Evolutionary conservation across 2,888 invertebrate genomes (phyloP).

Genomic region (Erebia aethiops): DNA sequence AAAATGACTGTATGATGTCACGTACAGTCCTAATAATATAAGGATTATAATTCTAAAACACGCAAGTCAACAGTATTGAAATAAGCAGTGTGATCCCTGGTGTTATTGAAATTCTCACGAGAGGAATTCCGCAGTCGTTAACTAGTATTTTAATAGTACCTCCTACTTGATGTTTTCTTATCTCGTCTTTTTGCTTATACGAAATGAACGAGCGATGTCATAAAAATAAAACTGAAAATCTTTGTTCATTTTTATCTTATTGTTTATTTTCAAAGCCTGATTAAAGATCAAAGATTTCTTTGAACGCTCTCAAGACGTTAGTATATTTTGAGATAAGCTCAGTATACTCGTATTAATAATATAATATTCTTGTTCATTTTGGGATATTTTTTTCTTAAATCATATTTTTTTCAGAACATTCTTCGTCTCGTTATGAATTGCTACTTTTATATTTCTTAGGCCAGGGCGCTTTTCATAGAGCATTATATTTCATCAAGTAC

Average conservation of each 20-base stretch:
- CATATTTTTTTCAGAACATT: neutral
- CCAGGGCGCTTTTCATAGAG: too few species aligned
- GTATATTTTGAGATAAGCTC: conserved; percentile 23
- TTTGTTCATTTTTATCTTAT: conserved; percentile 22
- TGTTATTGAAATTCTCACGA: too few species aligned
- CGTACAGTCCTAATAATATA: too few species aligned
- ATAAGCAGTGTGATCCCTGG: too few species aligned
- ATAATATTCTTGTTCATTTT: conserved; percentile 15
- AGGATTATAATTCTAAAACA: too few species aligned
- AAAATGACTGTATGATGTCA: too few species aligned
- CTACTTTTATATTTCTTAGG: too few species aligned
- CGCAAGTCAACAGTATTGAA: too few species aligned
- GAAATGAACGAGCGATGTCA: conserved; percentile 12
- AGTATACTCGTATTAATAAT: conserved; percentile 13
- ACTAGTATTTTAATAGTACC: too few species aligned
- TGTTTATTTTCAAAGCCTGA: conserved; percentile 27
- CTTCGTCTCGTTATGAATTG: too few species aligned
- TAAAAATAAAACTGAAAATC: conserved; percentile 21
- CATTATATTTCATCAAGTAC: too few species aligned
- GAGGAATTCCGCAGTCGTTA: too few species aligned
- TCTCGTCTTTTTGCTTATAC: conserved; percentile 12
- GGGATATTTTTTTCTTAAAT: neutral
- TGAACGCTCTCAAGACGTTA: conserved; percentile 21
- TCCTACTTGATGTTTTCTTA: neutral
- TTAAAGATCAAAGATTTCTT: conserved; percentile 28